These are phyloP conservation scores for Arrhopalites spinosus DNA, from an alignment of 2,888 invertebrate genomes.

Conservation along the genomic window DNA sequence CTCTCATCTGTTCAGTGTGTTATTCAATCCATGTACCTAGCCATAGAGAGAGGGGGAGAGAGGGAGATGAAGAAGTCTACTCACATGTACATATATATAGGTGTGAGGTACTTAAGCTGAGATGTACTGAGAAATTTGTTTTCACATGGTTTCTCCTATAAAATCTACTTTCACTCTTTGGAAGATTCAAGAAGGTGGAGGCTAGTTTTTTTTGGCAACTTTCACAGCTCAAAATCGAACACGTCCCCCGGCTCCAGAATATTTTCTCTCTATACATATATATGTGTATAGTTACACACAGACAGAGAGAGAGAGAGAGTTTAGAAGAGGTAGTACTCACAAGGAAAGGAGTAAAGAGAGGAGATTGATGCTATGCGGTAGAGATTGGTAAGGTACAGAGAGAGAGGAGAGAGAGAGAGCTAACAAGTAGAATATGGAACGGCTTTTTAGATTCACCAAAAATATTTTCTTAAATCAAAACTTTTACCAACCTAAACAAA, in stretches of 20 bases:
- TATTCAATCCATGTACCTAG: not conserved
- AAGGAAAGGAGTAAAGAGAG: not conserved
- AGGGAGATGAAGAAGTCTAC: too few species aligned
- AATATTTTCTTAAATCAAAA: conserved; percentile 22
- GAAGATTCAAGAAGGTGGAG: not conserved
- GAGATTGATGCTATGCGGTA: conserved; percentile 17
- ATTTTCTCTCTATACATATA: too few species aligned
- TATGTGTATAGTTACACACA: not conserved
- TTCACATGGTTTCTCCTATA: conserved; percentile 8
- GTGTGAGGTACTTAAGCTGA: too few species aligned
- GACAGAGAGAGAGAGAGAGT: not conserved
- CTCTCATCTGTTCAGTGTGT: not conserved
- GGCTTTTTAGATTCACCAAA: conserved; percentile 20
- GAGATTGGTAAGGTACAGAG: not conserved
- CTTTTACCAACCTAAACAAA: not conserved
- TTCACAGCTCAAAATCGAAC: conserved; percentile 34
- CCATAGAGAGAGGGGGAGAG: too few species aligned
- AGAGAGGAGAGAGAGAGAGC: not conserved
- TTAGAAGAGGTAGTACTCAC: not conserved
- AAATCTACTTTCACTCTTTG: not conserved
- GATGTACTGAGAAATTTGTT: not conserved
- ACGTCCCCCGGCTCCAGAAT: conserved; percentile 25
- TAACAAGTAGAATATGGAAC: conserved; percentile 23
- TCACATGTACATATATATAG: too few species aligned
- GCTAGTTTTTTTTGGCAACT: conserved; percentile 28